Conservation (phyloP, 2,888 invertebrate genomes). For the Platycheirus albimanus region DNA sequence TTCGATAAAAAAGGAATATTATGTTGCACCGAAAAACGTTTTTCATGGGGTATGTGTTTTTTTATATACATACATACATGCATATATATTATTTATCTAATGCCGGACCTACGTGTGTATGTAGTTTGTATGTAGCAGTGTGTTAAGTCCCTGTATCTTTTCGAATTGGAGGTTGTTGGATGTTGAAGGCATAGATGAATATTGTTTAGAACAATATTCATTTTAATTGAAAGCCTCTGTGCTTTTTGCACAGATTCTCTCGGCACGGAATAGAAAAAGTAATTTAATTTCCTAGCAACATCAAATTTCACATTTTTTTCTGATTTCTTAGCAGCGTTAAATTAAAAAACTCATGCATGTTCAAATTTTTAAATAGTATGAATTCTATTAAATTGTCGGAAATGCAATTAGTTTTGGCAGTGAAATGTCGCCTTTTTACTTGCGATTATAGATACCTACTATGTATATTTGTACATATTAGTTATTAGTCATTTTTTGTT, state of each 20-base stretch:
- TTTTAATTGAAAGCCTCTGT: constrained; percentile 33
- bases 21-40: neutral
- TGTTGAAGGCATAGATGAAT: constrained; percentile 3
- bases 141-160: too few relatives aligned
- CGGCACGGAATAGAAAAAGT: constrained; percentile 9
- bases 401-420: constrained; percentile 37
- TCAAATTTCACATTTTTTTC: constrained; percentile 29
- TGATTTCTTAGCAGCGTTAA: neutral
- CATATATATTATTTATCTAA: constrained; percentile 12
- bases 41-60: too few relatives aligned
- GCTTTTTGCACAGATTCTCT: constrained; percentile 4
- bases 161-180: too few relatives aligned
- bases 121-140: neutral
- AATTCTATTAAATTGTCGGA: constrained; percentile 45
- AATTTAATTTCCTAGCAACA: constrained; percentile 26
- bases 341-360: constrained; percentile 25
- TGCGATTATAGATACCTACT: too few relatives aligned
- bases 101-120: neutral
- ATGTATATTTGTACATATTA: too few relatives aligned
- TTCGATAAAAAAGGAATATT: neutral
- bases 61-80: too few relatives aligned
- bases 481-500: too few relatives aligned
- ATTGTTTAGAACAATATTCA: neutral
- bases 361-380: constrained; percentile 8
- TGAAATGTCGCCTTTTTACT: neutral